Percentiles rank a stretch among this genome's conserved stretches.
These are phyloP conservation scores for Tipula vernalis DNA, from an alignment of 2,888 invertebrate species.

Conservation along the genomic window DNA sequence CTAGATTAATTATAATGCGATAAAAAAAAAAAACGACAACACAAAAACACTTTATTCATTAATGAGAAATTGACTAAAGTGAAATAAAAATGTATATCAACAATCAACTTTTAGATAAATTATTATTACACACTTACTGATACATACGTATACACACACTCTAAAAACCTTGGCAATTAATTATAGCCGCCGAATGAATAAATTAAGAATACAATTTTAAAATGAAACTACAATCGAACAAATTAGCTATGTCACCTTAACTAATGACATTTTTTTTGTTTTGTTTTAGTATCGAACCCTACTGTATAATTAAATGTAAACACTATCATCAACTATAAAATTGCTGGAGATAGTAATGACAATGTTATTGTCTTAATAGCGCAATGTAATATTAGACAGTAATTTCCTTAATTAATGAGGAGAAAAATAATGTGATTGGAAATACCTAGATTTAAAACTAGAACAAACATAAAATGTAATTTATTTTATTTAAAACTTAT, in stretches of 20 bases:
- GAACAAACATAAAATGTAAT: too few relatives aligned
- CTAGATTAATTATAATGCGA: neutral
- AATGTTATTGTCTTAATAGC: too few relatives aligned
- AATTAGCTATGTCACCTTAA: slow-evolving; percentile 4
- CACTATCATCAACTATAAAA: neutral
- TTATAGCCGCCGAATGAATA: neutral
- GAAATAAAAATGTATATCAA: neutral
- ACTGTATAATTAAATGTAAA: neutral
- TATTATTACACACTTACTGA: neutral
- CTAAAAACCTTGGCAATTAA: neutral
- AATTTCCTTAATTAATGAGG: too few relatives aligned
- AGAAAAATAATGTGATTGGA: too few relatives aligned
- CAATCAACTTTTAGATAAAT: neutral
- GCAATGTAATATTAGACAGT: too few relatives aligned
- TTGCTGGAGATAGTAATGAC: neutral
- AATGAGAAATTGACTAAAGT: neutral
- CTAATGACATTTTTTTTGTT: neutral
- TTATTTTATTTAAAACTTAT: too few relatives aligned
- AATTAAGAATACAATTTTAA: neutral
- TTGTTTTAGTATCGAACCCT: neutral
- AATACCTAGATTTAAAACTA: too few relatives aligned
- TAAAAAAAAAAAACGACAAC: neutral
- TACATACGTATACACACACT: neutral
- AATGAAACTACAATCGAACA: neutral
- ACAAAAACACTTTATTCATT: neutral